Evolutionary conservation across 2,113 vertebrate genomes (phyloP), one percentile per base, ranked within the genome.

Genomic region (Planiliza haematocheilus): DNA sequence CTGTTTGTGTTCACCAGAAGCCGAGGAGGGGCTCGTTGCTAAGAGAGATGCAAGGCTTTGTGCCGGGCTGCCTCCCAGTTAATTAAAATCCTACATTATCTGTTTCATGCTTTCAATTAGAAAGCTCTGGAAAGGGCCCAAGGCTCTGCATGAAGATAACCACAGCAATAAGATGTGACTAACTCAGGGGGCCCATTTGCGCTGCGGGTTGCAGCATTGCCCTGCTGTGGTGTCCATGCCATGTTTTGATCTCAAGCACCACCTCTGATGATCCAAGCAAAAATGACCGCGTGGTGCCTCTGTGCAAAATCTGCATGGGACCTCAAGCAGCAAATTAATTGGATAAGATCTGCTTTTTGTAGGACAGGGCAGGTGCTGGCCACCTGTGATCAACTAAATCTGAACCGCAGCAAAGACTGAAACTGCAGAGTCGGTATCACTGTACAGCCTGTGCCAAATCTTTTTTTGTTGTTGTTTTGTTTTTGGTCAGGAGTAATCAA

Each of bases 81-180:
- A 88, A 92, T 93, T 91, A 92, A 91, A 92, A 91, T 64, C 81
- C 76, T 86, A 79, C 86, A 84, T 91, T 90, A 93, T 90, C 84
- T 77, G 71, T 86, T 89, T 89, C 87, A 91, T 87, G 88, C 89
- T 91, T 91, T 93, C 89, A 92, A 90, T 91, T 89, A 91, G 78
- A 87, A 79, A 75, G 71, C 56, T 77, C 64, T 91, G 91, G 90
- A 87, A 85, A 72, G 39, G 53, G 49, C 58, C 90, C 86, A 89
- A 81, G 53, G 70, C 74, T 78, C 82, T 77, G 71, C 67, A 81
- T 69, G 71, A 45, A 82, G 89, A 92, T 81, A 91, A 86, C 86
- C 89, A 83, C 67, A 82, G 84, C 60, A 87, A 88, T 87, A 87
- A 89, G 80, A 89, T 75, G 74, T 86, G 85, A 87, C 91, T 86